A percentile compares a stretch with the other conserved stretches of the same genome.
Evolutionary conservation across 1,140 invertebrate species (phyloP).

Genomic region (Heliconius melpomene): DNA sequence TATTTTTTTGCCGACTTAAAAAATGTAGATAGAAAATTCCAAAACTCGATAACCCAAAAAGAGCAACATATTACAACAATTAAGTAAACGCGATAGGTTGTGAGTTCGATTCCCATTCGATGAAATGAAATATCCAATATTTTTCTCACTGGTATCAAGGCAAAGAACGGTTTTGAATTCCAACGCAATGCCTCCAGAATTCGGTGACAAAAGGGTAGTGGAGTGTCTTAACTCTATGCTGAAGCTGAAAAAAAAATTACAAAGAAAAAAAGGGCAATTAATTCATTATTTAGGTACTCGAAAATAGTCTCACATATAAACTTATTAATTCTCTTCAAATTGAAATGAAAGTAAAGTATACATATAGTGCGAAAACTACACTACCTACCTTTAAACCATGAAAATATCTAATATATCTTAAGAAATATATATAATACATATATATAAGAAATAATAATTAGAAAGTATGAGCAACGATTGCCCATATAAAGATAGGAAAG

Average conservation of each 20-base stretch:
- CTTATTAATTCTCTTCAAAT: not conserved
- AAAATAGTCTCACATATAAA: not conserved
- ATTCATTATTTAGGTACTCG: not conserved
- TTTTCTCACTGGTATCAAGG: too few relatives aligned
- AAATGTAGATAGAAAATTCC: conserved; percentile 6
- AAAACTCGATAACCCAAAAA: not conserved
- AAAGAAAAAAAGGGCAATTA: not conserved
- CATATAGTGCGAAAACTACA: not conserved
- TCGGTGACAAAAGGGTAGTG: too few relatives aligned
- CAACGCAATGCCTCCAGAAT: too few relatives aligned
- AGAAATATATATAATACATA: too few relatives aligned
- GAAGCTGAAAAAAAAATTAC: not conserved
- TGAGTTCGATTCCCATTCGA: too few relatives aligned
- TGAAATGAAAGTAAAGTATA: not conserved
- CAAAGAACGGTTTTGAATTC: too few relatives aligned
- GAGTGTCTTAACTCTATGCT: too few relatives aligned
- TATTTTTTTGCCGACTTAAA: conserved; percentile 3
- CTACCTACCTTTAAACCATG: not conserved
- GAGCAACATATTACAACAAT: not conserved
- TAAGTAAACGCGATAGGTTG: not conserved
- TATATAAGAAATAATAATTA: conserved; percentile 27
- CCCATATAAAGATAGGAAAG: conserved; percentile 31
- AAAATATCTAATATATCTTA: not conserved
- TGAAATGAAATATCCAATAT: too few relatives aligned
- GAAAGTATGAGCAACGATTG: conserved; percentile 37